Percentiles rank a stretch among this genome's conserved stretches.
phyloP scores from a whole-genome alignment of 2,888 invertebrate genomes.

The Lasioglossum oenotherae region DNA sequence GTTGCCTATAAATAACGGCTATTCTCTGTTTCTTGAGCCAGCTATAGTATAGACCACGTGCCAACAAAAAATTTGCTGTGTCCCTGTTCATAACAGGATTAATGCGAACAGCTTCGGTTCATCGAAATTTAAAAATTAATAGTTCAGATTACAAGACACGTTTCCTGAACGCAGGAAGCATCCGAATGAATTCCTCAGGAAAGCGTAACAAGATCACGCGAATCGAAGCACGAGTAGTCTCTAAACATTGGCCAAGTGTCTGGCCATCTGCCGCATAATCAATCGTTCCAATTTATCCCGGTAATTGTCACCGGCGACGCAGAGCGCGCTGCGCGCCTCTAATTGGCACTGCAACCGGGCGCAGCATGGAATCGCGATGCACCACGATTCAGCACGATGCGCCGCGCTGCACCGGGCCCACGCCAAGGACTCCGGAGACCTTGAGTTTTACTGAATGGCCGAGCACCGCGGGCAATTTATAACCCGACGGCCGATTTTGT shows the following conservation, averaged over 20 bases:
- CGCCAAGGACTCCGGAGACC: slow-evolving; percentile 39
- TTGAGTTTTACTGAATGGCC: slow-evolving; percentile 58
- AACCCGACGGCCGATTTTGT: slow-evolving; percentile 59
- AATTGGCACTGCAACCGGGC: slow-evolving; percentile 44
- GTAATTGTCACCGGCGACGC: slow-evolving; percentile 33
- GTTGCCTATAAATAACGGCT: slow-evolving; percentile 8
- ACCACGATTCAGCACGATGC: background rate
- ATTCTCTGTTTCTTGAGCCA: background rate
- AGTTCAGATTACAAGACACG: too few relatives aligned
- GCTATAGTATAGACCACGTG: background rate
- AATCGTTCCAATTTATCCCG: slow-evolving; percentile 52
- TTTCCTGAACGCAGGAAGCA: background rate
- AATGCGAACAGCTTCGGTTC: too few relatives aligned
- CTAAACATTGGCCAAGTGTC: background rate
- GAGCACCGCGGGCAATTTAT: slow-evolving; percentile 52
- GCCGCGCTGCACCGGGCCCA: background rate
- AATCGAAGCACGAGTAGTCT: background rate
- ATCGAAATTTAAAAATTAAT: too few relatives aligned
- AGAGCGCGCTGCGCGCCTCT: slow-evolving; percentile 8
- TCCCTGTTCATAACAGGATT: background rate
- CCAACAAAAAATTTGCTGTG: background rate
- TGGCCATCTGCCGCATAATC: slow-evolving; percentile 36
- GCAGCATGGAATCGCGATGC: slow-evolving; percentile 33
- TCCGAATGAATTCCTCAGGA: background rate
- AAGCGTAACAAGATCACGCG: background rate